Base-by-base conservation (phyloP, 2,797 vertebrate genomes). In the Eurystomus glaucurus region DNA sequence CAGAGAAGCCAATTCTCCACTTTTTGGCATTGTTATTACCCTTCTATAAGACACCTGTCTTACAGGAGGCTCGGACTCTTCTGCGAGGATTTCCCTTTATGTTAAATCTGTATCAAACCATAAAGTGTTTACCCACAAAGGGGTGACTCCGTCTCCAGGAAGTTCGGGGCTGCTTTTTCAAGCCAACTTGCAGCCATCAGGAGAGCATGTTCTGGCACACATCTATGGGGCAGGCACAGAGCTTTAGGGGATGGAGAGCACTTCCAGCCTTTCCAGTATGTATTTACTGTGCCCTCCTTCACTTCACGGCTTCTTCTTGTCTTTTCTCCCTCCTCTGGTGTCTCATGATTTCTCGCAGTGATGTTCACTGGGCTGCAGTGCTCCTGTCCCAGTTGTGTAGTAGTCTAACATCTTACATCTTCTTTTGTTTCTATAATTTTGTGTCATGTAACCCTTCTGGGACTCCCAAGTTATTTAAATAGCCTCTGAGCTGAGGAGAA, bases 401-500 rank as follows among this genome's bases (percentile, higher is more conserved):
- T 9, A 41, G 23, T 65, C 48, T 28, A 50, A 83, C 65, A 41
- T 65, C 69, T 55, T 50, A 43, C 45, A 60, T 78, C 60, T 74
- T 80, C 57, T 84, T 88, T 90, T 88, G 82, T 90, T 41, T 87
- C 61, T 65, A n/a, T 57, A 65, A 83, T 88, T 97, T 90, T 91
- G 79, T 90, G 79, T 85, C 90, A 50, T 6, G 8, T 15, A 93
- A 77, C 50, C 37, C 79, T 81, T 19, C 22, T 75, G 89, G 78
- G 82, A 64, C 29, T 91, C 81, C 75, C 21, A 14, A 69, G 91
- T 66, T 91, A 43, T 88, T 95, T 62, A 78, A 95, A 90, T 45
- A 87, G 76, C 69, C 69, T 72, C 79, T 71, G 65, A 23, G 69
- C 87, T 51, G 69, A 71, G 41, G 14, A 81, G 54, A 94, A 58